Conservation (phyloP, 1,140 invertebrate genomes). For the Lutraria rhynchaena region DNA sequence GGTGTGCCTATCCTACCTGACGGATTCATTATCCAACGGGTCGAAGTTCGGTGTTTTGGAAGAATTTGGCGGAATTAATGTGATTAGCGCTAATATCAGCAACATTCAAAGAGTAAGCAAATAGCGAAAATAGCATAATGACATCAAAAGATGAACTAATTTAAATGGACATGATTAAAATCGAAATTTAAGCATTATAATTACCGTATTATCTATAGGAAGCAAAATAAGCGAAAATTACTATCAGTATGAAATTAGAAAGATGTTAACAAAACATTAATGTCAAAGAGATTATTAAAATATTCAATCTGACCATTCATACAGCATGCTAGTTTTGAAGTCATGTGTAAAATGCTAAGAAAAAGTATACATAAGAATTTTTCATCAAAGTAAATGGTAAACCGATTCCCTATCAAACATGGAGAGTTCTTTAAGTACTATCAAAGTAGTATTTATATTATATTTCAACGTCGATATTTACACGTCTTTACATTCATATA, state of each 20-base stretch:
- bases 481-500: neutral
- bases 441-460: neutral
- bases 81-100: too few species aligned
- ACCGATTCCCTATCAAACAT: conserved; percentile 32
- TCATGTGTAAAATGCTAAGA: conserved; percentile 30
- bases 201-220: too few species aligned
- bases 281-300: neutral
- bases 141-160: too few species aligned
- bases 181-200: too few species aligned
- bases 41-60: too few species aligned
- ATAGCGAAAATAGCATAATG: too few species aligned
- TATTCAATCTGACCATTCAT: conserved; percentile 17
- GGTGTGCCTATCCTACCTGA: too few species aligned
- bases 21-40: too few species aligned
- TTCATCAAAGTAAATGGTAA: conserved; percentile 1
- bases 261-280: neutral
- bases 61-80: too few species aligned
- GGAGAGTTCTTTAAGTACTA: conserved; percentile 19
- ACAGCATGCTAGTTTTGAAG: neutral
- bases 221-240: too few species aligned
- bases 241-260: conserved; percentile 7
- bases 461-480: conserved; percentile 21
- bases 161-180: too few species aligned
- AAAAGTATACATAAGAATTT: neutral
- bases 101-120: too few species aligned